phyloP scores from a whole-genome alignment of 1,140 invertebrate genomes.

The Cotesia typhae region DNA sequence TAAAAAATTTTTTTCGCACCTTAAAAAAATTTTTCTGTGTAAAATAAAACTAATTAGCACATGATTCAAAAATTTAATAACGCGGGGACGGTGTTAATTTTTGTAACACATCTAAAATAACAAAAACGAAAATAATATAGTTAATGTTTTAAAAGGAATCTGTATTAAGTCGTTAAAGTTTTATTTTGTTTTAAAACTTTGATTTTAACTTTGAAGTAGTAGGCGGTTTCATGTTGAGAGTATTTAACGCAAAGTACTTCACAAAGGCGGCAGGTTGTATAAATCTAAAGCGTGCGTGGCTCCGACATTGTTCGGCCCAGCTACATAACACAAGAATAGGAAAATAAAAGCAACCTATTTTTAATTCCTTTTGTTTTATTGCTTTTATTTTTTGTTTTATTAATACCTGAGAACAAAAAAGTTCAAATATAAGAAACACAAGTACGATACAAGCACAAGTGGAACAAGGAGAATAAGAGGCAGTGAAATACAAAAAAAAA shows the following conservation, averaged over 20 bases:
- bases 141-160: not conserved
- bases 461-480: no score
- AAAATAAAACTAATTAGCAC: no score
- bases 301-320: constrained; percentile 6
- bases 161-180: not conserved
- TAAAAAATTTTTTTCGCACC: no score
- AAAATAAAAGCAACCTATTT: constrained; percentile 1
- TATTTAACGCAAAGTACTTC: constrained; percentile 39
- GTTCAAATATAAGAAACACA: not conserved
- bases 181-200: not conserved
- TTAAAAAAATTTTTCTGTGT: no score
- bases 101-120: no score
- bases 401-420: no score
- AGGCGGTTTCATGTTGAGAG: constrained; percentile 18
- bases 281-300: constrained; percentile 33
- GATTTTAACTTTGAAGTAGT: constrained; percentile 3
- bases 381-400: no score
- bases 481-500: not conserved
- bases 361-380: no score
- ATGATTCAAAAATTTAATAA: no score
- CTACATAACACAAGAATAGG: constrained; percentile 14
- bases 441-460: not conserved
- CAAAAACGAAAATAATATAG: no score
- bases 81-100: no score
- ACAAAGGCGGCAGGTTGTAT: constrained; percentile 31